Percentiles rank a stretch among this genome's conserved stretches.
Conservation (phyloP, 2,113 vertebrate species). For the Heteronetta atricapilla region DNA sequence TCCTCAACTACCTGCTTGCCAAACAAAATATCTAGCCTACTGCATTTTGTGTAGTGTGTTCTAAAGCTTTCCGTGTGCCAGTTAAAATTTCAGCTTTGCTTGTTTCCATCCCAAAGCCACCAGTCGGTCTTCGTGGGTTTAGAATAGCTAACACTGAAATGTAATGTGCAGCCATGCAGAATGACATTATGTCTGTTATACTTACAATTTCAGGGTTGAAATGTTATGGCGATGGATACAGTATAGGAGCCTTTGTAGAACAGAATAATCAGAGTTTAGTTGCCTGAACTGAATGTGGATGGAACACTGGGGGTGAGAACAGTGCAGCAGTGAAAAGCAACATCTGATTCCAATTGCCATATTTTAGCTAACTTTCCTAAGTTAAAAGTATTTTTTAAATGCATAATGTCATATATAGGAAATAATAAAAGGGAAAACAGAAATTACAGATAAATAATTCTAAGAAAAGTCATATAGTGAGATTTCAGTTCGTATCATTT, state of each 20-base stretch:
- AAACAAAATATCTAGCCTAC: background rate
- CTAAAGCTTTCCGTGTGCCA: background rate
- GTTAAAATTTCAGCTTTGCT: background rate
- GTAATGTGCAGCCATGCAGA: background rate
- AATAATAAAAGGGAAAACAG: background rate
- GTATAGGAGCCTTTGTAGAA: background rate
- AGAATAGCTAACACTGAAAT: background rate
- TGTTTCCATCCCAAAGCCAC: background rate
- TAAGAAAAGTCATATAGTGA: background rate
- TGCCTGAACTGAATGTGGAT: background rate
- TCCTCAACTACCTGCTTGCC: background rate
- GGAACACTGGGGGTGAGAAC: background rate
- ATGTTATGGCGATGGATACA: background rate
- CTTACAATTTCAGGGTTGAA: background rate
- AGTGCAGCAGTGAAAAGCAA: background rate
- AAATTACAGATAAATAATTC: background rate
- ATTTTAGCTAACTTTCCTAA: background rate
- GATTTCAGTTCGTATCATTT: background rate
- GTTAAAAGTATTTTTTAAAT: background rate
- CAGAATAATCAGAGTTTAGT: background rate
- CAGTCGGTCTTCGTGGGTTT: background rate
- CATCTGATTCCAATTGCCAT: conserved; percentile 7
- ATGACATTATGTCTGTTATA: background rate
- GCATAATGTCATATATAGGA: background rate
- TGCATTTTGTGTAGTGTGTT: background rate